A percentile compares a stretch with the other conserved stretches of the same genome.
These are phyloP conservation scores for Acestrorhynchus altus DNA, from an alignment of 2,797 vertebrate species.

Conservation along the genomic window DNA sequence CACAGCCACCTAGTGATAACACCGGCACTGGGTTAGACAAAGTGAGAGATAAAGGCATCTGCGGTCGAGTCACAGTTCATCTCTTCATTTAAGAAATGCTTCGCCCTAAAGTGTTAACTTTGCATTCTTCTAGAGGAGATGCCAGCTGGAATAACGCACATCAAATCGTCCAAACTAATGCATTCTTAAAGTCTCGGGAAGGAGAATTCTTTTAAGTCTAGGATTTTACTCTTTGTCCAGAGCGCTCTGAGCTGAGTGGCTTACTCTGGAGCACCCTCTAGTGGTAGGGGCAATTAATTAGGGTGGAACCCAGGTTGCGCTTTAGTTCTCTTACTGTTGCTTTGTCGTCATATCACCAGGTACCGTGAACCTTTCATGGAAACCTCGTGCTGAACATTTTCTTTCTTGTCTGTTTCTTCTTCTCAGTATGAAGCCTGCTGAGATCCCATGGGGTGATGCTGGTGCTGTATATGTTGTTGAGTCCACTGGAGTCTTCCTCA, in stretches of 20 bases:
- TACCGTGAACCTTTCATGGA: background rate
- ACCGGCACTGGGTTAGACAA: background rate
- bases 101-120: background rate
- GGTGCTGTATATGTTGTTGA: slow-evolving; percentile 86
- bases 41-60: slow-evolving; percentile 6
- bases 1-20: slow-evolving; percentile 14
- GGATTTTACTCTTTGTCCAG: background rate
- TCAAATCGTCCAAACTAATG: background rate
- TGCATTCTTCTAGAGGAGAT: background rate
- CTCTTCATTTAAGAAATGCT: slow-evolving; percentile 7
- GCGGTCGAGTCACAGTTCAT: background rate
- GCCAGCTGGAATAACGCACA: background rate
- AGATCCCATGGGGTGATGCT: slow-evolving; percentile 84
- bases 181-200: background rate
- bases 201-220: background rate
- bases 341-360: background rate
- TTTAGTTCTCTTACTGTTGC: background rate
- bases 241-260: background rate
- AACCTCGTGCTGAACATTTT: background rate
- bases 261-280: background rate
- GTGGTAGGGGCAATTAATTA: background rate
- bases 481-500: slow-evolving; percentile 88
- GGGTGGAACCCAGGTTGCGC: background rate
- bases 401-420: background rate
- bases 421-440: slow-evolving; percentile 82